These are phyloP conservation scores for Gandaritis pyraliata DNA, from an alignment of 2,888 invertebrate species.

Conservation along the genomic window DNA sequence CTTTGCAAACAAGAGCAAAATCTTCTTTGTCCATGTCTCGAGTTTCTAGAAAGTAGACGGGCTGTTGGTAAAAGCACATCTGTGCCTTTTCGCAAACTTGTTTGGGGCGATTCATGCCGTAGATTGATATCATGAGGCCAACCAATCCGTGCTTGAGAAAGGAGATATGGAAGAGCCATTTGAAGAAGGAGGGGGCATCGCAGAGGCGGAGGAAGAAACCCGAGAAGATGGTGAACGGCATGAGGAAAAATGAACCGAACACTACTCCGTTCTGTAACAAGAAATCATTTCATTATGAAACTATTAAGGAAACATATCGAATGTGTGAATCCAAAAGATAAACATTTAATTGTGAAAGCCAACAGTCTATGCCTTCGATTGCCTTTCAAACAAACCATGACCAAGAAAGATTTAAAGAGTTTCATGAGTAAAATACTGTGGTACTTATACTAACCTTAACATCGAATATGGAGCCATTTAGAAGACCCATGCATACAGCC, in stretches of 20 bases:
- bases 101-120: slow-evolving; percentile 91
- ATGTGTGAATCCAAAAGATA: too few relatives aligned
- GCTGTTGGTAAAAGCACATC: slow-evolving; percentile 88
- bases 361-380: too few relatives aligned
- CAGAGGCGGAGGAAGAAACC: slow-evolving; percentile 95
- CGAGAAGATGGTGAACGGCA: slow-evolving; percentile 95
- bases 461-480: slow-evolving; percentile 92
- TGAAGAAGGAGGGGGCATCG: slow-evolving; percentile 90
- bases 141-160: slow-evolving; percentile 96
- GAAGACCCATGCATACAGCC: slow-evolving; percentile 93
- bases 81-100: slow-evolving; percentile 88
- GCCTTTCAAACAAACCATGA: too few relatives aligned
- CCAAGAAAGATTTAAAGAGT: too few relatives aligned
- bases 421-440: background rate
- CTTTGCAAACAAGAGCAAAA: slow-evolving; percentile 86
- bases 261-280: slow-evolving; percentile 92
- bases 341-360: too few relatives aligned
- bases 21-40: slow-evolving; percentile 88
- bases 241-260: slow-evolving; percentile 93
- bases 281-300: slow-evolving; percentile 17
- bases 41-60: slow-evolving; percentile 89
- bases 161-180: slow-evolving; percentile 94
- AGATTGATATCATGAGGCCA: slow-evolving; percentile 91
- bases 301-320: too few relatives aligned
- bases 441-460: slow-evolving; percentile 85